Evolutionary conservation across 1,140 invertebrate genomes (phyloP), one percentile per base, ranked within the genome.

Genomic region (Tetramorium parvispinum): DNA sequence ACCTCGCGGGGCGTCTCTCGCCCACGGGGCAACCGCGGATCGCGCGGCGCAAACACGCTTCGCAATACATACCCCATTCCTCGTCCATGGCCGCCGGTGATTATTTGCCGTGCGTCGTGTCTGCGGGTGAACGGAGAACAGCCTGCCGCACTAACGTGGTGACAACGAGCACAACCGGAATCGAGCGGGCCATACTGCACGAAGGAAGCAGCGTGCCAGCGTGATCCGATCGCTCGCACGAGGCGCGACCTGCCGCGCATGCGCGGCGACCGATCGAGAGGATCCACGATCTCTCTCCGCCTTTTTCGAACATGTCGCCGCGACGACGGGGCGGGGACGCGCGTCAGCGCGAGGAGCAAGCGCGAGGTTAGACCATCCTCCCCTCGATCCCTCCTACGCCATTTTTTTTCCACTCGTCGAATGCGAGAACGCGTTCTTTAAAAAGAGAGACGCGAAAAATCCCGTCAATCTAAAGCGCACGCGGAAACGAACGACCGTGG

Each of bases 111-210:
- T 71, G 51, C 13, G 75, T 70, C 65, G 53, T 57, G 21, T 24
- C 57, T 51, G 5, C 46, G 53, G 85, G 83, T 61, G 70, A 85
- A 79, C n/a, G n/a, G 43, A 83, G 75, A 88, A 32, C 37, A 88
- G 40, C 46, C 77, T 57, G 63, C 70, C 61, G 55, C 83, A 65
- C 37, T 32, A 91, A 91, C 86, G 89, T 71, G 77, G 77, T 75
- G 4, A 75, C 77, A 86, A 61, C 10, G 70, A 79, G 77, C 24
- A 79, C 86, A 43, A 83, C 65, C 57, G 73, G 77, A 90, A 83
- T 90, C 63, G 71, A 86, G 51, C 86, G 71, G 32, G 89, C 82
- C 89, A 90, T 90, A 90, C 89, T 89, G 88, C 55, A 88, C 71
- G 88, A 89, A 85, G 73, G 81, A 83, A 89, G 78, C 88, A 89